A percentile compares a stretch with the other conserved stretches of the same genome.
These are phyloP conservation scores for Malachius bipustulatus DNA, from an alignment of 2,888 invertebrate genomes.

Conservation along the genomic window DNA sequence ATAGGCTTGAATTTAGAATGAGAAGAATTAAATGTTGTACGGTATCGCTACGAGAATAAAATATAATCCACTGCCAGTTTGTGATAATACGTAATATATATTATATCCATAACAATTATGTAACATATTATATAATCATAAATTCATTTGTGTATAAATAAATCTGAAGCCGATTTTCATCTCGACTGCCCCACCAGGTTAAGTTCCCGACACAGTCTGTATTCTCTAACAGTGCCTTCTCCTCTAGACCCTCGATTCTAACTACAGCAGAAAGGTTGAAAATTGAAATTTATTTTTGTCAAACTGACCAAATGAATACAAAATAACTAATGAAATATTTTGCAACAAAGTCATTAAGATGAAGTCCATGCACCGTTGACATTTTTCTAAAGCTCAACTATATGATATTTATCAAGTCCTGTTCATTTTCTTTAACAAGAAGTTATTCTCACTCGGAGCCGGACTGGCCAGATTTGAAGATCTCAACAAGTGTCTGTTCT, in stretches of 20 bases:
- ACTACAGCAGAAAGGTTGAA: no score
- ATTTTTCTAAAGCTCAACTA: slow-evolving; percentile 30
- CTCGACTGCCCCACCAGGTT: slow-evolving; percentile 28
- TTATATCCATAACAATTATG: no score
- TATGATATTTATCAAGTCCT: no score
- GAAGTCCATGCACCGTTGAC: slow-evolving; percentile 25
- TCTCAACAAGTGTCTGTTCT: no score
- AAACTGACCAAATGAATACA: slow-evolving; percentile 25
- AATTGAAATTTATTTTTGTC: no score
- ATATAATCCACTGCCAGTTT: slow-evolving; percentile 19
- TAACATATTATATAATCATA: no score
- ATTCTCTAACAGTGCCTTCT: slow-evolving; percentile 33
- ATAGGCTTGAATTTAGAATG: slow-evolving; percentile 7
- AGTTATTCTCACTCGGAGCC: no score
- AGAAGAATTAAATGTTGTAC: slow-evolving; percentile 1
- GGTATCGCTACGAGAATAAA: neutral
- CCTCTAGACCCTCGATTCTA: no score
- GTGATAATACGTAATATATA: slow-evolving; percentile 33
- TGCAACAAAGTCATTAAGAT: slow-evolving; percentile 20
- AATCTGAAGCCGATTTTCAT: no score
- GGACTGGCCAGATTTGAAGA: no score
- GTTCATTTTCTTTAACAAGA: no score
- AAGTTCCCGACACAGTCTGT: slow-evolving; percentile 23
- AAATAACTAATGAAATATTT: slow-evolving; percentile 23
- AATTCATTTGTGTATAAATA: no score